Conservation (phyloP, 2,888 invertebrate species). For the Seira sanloemensis region DNA sequence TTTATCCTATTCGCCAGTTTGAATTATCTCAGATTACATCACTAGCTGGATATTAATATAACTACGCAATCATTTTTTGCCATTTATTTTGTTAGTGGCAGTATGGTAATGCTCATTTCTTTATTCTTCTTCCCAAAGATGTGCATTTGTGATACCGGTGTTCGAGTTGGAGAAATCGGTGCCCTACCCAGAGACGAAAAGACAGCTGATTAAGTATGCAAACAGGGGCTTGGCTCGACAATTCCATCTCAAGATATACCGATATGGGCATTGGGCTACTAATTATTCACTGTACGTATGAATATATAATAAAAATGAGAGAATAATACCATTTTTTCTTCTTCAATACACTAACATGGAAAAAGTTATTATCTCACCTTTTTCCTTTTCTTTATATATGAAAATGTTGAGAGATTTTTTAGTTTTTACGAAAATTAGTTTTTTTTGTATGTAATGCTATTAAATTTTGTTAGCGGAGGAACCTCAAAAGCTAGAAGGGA, state of each 20-base stretch:
- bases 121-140: too few species aligned
- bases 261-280: slow-evolving; percentile 93
- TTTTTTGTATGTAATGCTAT: too few species aligned
- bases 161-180: slow-evolving; percentile 90
- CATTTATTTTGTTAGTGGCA: not conserved
- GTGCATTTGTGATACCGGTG: slow-evolving; percentile 93
- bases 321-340: slow-evolving; percentile 5
- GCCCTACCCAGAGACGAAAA: slow-evolving; percentile 87
- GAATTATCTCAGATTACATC: too few species aligned
- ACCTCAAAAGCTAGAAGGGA: too few species aligned
- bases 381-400: slow-evolving; percentile 21
- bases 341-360: not conserved
- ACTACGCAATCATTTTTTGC: too few species aligned
- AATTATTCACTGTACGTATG: slow-evolving; percentile 87
- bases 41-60: too few species aligned
- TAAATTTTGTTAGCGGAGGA: too few species aligned
- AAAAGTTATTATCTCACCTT: not conserved
- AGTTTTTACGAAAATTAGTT: slow-evolving; percentile 17
- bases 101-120: too few species aligned
- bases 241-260: slow-evolving; percentile 93
- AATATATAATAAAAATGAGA: not conserved
- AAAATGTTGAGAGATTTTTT: not conserved
- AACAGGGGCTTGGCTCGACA: slow-evolving; percentile 89
- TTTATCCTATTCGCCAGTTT: too few species aligned
- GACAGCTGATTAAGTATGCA: slow-evolving; percentile 85